A percentile compares a stretch with the other conserved stretches of the same genome.
Conservation (phyloP, 2,888 invertebrate genomes). For the Cheilosia impressa region DNA sequence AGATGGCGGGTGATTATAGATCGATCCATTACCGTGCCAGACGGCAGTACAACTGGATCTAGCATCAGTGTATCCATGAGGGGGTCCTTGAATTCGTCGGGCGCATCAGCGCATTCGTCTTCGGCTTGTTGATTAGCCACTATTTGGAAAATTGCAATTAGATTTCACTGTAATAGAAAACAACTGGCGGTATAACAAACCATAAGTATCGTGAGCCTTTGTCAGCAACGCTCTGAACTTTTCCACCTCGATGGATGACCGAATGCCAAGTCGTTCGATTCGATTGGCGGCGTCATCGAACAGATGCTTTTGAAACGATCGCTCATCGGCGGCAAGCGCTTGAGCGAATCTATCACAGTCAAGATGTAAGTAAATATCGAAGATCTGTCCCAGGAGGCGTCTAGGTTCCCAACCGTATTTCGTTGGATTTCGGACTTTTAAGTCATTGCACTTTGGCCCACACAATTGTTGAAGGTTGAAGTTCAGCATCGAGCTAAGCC, state of each 20-base stretch:
- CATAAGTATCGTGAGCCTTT: constrained; percentile 90
- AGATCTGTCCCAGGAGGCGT: constrained; percentile 94
- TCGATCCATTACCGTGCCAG: constrained; percentile 96
- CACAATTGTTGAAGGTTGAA: constrained; percentile 98
- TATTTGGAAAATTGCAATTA: constrained; percentile 60
- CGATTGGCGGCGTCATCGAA: constrained; percentile 95
- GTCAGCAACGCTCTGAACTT: constrained; percentile 91
- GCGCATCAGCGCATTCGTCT: constrained; percentile 97
- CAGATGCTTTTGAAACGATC: constrained; percentile 96
- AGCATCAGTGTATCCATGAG: constrained; percentile 99
- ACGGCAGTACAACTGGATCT: constrained; percentile 96
- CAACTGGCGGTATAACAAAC: constrained; percentile 79
- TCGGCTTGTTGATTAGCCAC: constrained; percentile 93
- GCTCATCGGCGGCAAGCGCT: constrained; percentile 97
- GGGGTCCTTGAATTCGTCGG: constrained; percentile 98
- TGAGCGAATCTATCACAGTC: constrained; percentile 95
- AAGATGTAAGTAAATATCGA: constrained; percentile 98
- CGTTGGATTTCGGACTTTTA: constrained; percentile 96
- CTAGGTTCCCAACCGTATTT: constrained; percentile 99
- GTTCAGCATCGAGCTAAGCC: constrained; percentile 98
- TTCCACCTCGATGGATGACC: constrained; percentile 93
- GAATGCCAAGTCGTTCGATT: constrained; percentile 91
- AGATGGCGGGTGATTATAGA: constrained; percentile 96
- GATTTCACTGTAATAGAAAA: not conserved
- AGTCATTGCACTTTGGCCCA: constrained; percentile 96